These are phyloP conservation scores for Clavelina lepadiformis DNA, from an alignment of 23 tunicate species.

Conservation along the genomic window DNA sequence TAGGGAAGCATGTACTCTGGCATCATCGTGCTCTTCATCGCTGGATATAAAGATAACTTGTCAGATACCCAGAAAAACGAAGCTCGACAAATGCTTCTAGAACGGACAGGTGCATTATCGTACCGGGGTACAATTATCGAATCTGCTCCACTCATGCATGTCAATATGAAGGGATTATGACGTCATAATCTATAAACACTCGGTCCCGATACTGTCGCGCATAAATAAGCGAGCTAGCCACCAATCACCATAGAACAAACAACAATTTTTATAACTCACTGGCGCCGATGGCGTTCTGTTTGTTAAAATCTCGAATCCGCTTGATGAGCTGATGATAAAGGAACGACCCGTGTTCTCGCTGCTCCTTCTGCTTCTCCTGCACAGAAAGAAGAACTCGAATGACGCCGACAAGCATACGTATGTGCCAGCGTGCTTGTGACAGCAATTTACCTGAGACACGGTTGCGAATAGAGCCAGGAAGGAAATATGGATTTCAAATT, in stretches of 20 bases:
- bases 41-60: too few relatives aligned
- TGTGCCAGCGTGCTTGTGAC: background rate
- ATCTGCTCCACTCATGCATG: too few relatives aligned
- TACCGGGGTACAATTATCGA: too few relatives aligned
- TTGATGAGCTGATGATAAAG: slow-evolving; percentile 65
- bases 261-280: too few relatives aligned
- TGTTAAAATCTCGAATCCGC: slow-evolving; percentile 49
- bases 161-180: too few relatives aligned
- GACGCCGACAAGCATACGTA: background rate
- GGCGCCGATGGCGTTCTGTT: slow-evolving; percentile 20
- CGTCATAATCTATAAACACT: too few relatives aligned
- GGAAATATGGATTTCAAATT: slow-evolving; percentile 55
- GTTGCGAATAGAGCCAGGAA: slow-evolving; percentile 71
- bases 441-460: slow-evolving; percentile 59
- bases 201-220: too few relatives aligned
- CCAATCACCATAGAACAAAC: too few relatives aligned
- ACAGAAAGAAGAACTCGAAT: background rate
- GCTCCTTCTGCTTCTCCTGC: slow-evolving; percentile 72
- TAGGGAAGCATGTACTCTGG: slow-evolving; percentile 81
- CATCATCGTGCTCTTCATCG: slow-evolving; percentile 43
- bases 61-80: too few relatives aligned
- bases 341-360: slow-evolving; percentile 60
- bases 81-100: too few relatives aligned
- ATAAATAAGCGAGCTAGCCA: too few relatives aligned
- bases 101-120: too few relatives aligned